Conservation (phyloP, 2,797 vertebrate species). For the Danio albolineatus region DNA sequence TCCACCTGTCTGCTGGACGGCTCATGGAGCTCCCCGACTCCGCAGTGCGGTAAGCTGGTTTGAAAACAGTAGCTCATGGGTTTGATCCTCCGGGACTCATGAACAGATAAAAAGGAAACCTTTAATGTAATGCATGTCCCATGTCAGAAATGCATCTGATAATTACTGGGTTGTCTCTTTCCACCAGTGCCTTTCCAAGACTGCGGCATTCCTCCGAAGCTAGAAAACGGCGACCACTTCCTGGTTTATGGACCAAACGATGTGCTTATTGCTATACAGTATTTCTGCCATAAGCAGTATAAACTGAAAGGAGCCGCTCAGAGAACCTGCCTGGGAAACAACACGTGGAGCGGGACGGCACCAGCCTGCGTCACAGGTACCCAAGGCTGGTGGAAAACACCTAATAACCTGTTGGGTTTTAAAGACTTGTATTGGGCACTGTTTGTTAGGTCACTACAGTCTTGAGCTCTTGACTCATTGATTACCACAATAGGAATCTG, state of each 20-base stretch:
- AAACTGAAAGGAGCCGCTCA: slow-evolving; percentile 88
- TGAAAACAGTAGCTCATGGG: not conserved
- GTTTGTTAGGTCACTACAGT: no score
- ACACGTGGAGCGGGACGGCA: slow-evolving; percentile 91
- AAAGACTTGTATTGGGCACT: no score
- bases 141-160: not conserved
- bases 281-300: slow-evolving; percentile 91
- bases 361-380: slow-evolving; percentile 93
- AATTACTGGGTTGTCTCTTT: slow-evolving; percentile 40
- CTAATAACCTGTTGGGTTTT: no score
- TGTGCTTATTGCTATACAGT: slow-evolving; percentile 86
- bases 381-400: no score
- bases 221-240: slow-evolving; percentile 89
- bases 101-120: no score
- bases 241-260: slow-evolving; percentile 89
- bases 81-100: no score
- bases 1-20: slow-evolving; percentile 86
- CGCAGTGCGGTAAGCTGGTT: slow-evolving; percentile 84
- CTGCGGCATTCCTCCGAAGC: slow-evolving; percentile 86
- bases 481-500: no score
- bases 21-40: slow-evolving; percentile 80
- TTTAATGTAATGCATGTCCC: no score
- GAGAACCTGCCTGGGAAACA: slow-evolving; percentile 87
- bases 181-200: slow-evolving; percentile 85
- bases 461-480: no score